These are phyloP conservation scores for Orius insidiosus DNA, from an alignment of 1,140 invertebrate species.

Conservation along the genomic window DNA sequence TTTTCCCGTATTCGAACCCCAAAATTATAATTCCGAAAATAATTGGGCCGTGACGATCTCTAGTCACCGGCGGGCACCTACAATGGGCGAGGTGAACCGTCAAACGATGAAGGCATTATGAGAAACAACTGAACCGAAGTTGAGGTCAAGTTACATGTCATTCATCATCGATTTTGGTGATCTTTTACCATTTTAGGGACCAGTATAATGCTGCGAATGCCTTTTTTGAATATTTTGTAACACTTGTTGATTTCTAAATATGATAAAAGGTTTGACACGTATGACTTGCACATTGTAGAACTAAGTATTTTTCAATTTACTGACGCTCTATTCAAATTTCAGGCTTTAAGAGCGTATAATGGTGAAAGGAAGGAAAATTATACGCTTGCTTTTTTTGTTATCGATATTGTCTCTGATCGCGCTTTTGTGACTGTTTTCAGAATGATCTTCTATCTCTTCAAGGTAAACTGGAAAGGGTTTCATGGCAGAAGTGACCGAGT, in stretches of 20 bases:
- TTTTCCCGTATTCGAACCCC: too few relatives aligned
- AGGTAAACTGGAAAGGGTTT: constrained; percentile 51
- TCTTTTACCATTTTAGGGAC: too few relatives aligned
- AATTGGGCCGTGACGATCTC: too few relatives aligned
- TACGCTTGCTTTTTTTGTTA: constrained; percentile 3
- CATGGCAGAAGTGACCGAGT: constrained; percentile 50
- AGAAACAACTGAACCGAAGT: too few relatives aligned
- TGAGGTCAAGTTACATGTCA: background rate
- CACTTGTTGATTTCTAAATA: background rate
- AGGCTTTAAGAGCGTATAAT: background rate
- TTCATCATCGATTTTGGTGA: background rate
- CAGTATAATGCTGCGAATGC: too few relatives aligned
- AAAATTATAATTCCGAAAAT: too few relatives aligned
- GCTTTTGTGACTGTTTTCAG: constrained; percentile 21
- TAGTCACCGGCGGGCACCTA: too few relatives aligned
- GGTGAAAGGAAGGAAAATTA: too few relatives aligned
- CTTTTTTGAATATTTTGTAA: background rate
- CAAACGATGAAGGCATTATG: too few relatives aligned
- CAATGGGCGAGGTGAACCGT: too few relatives aligned
- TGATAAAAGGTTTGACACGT: background rate
- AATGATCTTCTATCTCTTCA: constrained; percentile 46
- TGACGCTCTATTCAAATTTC: background rate
- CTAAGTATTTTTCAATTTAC: background rate
- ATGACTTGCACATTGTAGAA: background rate
- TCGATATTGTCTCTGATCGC: background rate